phyloP scores from a whole-genome alignment of 1,140 invertebrate species.

The Lycorma delicatula region DNA sequence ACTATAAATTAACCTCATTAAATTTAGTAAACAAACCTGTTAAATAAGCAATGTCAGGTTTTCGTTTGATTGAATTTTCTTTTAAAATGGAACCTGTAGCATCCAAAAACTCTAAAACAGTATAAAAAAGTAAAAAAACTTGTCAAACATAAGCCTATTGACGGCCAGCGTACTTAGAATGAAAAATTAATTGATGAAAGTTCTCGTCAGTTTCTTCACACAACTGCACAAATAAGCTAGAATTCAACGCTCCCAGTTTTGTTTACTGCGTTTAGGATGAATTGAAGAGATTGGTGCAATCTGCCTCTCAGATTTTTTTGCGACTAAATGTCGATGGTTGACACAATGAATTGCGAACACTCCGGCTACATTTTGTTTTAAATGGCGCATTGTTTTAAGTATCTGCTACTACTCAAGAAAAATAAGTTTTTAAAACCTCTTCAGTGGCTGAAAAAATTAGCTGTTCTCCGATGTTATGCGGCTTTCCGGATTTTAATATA shows the following conservation, averaged over 20 bases:
- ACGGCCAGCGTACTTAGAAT: conserved; percentile 35
- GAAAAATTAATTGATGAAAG: conserved; percentile 34
- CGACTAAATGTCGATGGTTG: too few relatives aligned
- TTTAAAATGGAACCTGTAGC: conserved; percentile 23
- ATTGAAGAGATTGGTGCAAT: too few relatives aligned
- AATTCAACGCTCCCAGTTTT: too few relatives aligned
- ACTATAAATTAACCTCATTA: conserved; percentile 25
- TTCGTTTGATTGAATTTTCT: conserved; percentile 24
- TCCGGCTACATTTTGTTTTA: too few relatives aligned
- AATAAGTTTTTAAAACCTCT: conserved; percentile 33
- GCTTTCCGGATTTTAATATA: conserved; percentile 36
- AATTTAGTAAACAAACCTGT: conserved; percentile 30
- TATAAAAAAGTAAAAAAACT: conserved; percentile 29
- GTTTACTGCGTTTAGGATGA: too few relatives aligned
- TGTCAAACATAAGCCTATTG: conserved; percentile 30
- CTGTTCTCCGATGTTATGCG: conserved; percentile 35
- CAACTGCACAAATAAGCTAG: too few relatives aligned
- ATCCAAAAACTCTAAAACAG: conserved; percentile 29
- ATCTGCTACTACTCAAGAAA: too few relatives aligned
- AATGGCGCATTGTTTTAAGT: too few relatives aligned
- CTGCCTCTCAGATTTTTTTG: too few relatives aligned
- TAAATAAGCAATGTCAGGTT: conserved; percentile 28
- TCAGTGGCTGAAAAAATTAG: conserved; percentile 35
- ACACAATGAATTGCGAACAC: too few relatives aligned
- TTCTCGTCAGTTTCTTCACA: conserved; percentile 37